These are phyloP conservation scores for Hippocampus barbouri DNA, from an alignment of 2,113 vertebrate species.

Conservation along the genomic window DNA sequence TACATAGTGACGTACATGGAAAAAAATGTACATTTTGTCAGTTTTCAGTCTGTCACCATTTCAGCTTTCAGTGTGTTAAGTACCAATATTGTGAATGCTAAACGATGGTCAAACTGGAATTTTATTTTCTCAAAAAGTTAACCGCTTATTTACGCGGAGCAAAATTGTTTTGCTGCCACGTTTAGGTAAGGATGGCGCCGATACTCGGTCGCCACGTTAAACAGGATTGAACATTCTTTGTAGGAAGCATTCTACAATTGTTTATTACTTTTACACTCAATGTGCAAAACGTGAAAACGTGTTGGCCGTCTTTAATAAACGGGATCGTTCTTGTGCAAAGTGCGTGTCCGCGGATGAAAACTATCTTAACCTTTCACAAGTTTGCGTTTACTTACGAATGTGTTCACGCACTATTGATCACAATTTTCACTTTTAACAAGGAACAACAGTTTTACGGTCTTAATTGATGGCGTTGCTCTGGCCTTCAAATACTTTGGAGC, in stretches of 20 bases:
- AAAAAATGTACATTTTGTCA: background rate
- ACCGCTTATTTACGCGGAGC: background rate
- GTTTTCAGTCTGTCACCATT: background rate
- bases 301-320: no score
- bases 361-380: no score
- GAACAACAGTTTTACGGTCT: no score
- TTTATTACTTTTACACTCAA: background rate
- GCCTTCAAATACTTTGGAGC: no score
- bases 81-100: background rate
- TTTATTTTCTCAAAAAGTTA: background rate
- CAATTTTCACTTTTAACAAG: no score
- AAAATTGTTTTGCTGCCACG: background rate
- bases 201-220: background rate
- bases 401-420: no score
- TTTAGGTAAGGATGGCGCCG: background rate
- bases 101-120: background rate
- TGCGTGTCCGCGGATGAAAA: no score
- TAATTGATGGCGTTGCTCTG: no score
- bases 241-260: background rate
- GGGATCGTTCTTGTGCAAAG: no score
- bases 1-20: no score
- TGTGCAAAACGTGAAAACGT: no score
- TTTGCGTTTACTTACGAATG: no score
- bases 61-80: background rate
- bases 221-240: background rate